Evolutionary conservation across 2,888 invertebrate genomes (phyloP).

Genomic region (Drosophila sordidula): DNA sequence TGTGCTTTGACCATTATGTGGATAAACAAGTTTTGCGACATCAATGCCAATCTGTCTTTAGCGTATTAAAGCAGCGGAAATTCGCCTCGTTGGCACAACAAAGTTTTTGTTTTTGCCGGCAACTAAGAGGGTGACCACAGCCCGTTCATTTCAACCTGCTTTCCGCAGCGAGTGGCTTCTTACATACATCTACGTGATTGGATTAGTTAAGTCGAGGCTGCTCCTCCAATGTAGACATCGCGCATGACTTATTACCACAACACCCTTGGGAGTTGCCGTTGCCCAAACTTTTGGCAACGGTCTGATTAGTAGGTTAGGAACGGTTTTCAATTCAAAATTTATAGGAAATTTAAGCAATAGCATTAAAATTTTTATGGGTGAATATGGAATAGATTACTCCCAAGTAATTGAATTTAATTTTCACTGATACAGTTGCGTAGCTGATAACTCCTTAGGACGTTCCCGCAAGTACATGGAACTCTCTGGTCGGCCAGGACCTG

Average conservation of each 20-base stretch:
- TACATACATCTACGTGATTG: conserved; percentile 65
- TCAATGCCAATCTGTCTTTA: conserved; percentile 83
- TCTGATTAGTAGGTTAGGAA: not conserved
- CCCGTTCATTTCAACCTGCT: conserved; percentile 38
- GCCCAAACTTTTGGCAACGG: conserved; percentile 14
- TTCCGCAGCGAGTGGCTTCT: conserved; percentile 56
- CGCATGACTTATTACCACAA: not conserved
- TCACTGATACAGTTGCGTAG: conserved; percentile 87
- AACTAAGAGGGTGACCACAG: conserved; percentile 11
- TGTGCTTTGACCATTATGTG: conserved; percentile 63
- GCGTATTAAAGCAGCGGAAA: conserved; percentile 81
- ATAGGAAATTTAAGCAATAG: no score
- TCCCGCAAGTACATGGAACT: conserved; percentile 90
- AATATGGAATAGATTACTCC: not conserved
- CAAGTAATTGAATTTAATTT: not conserved
- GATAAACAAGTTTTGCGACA: conserved; percentile 77
- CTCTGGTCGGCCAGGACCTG: conserved; percentile 89
- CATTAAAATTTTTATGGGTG: no score
- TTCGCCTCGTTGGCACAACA: conserved; percentile 80
- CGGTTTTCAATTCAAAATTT: conserved; percentile 26
- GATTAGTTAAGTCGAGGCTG: conserved; percentile 55
- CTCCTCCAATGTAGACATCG: not conserved
- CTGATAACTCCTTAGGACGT: conserved; percentile 89
- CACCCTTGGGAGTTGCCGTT: conserved; percentile 24
- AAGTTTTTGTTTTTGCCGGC: conserved; percentile 65